phyloP scores from a whole-genome alignment of 2,888 invertebrate species.

The Ceriagrion tenellum region DNA sequence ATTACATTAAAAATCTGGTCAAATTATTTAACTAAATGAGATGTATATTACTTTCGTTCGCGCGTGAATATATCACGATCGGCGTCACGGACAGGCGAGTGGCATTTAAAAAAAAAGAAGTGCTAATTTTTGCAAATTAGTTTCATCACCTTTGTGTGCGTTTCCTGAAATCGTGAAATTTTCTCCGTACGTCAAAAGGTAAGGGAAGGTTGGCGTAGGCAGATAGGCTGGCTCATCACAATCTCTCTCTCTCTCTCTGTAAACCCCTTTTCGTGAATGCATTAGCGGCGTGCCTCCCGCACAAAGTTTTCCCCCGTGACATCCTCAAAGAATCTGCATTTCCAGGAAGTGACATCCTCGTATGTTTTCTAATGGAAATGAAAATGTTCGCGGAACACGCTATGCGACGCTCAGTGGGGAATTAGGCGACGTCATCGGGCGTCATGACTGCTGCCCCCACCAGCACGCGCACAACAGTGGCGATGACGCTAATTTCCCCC shows the following conservation, averaged over 20 bases:
- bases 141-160: background rate
- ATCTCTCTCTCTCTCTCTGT: slow-evolving; percentile 7
- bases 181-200: background rate
- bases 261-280: background rate
- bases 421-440: background rate
- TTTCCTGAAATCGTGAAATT: background rate
- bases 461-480: background rate
- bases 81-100: background rate
- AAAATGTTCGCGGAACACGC: background rate
- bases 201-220: background rate
- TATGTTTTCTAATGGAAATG: background rate
- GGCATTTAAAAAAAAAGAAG: too few species aligned
- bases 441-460: background rate
- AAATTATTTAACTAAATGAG: too few species aligned
- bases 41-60: too few species aligned
- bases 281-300: background rate
- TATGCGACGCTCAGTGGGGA: background rate
- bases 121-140: background rate
- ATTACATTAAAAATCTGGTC: too few species aligned
- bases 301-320: background rate
- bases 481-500: background rate
- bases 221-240: background rate
- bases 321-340: background rate
- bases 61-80: too few species aligned
- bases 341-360: background rate